Percentiles rank a stretch among this genome's conserved stretches.
Conservation (phyloP, 2,888 invertebrate species). For the Calameuta filiformis region DNA sequence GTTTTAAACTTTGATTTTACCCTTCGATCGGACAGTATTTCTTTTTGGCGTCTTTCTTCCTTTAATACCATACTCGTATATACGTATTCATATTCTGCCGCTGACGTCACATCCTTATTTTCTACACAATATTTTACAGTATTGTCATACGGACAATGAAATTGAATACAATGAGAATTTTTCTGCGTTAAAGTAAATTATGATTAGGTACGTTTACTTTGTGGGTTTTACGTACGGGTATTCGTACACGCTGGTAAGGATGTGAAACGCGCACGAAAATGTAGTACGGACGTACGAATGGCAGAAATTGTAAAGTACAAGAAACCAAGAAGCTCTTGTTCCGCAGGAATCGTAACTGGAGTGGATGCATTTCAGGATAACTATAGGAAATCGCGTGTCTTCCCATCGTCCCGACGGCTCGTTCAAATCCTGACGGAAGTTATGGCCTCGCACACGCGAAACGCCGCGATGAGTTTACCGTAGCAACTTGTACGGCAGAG, state of each 20-base stretch:
- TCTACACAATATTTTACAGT: not conserved
- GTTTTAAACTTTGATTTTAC: not conserved
- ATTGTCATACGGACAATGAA: not conserved
- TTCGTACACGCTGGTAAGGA: not conserved
- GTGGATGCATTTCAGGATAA: not conserved
- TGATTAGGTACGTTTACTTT: not conserved
- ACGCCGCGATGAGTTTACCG: constrained; percentile 29
- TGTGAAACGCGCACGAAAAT: not conserved
- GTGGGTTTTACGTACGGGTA: not conserved
- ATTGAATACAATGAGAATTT: not conserved
- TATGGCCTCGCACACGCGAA: constrained; percentile 37
- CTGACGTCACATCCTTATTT: not conserved
- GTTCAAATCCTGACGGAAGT: constrained; percentile 24
- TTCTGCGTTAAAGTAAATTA: not conserved
- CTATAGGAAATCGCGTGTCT: not conserved
- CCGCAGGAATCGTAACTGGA: not conserved
- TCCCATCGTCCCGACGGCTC: not conserved
- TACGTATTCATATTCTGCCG: not conserved
- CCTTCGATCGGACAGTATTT: not conserved
- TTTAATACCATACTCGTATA: not conserved
- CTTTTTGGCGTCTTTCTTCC: not conserved
- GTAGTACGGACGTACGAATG: not conserved
- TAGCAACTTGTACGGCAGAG: constrained; percentile 18
- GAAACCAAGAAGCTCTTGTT: not conserved
- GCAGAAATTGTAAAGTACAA: not conserved